Evolutionary conservation across 2,113 vertebrate genomes (phyloP).

Genomic region (Irena cyanogastra): DNA sequence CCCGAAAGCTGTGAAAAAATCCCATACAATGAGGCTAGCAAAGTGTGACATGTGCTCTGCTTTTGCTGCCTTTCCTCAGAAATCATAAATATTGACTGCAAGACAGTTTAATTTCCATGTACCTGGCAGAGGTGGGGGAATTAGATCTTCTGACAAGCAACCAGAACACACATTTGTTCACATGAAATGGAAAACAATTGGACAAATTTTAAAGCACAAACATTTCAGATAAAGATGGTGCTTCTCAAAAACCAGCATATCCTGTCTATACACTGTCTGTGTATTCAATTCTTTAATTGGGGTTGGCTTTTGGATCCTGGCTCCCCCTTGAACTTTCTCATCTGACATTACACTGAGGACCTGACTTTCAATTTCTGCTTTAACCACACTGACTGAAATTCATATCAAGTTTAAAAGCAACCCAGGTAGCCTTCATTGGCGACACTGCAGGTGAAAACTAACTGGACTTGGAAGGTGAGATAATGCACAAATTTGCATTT

Average conservation of each 20-base stretch:
- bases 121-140: neutral
- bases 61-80: constrained; percentile 40
- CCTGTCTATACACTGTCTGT: neutral
- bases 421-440: neutral
- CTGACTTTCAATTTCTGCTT: neutral
- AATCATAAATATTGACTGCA: constrained; percentile 35
- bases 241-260: neutral
- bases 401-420: constrained; percentile 17
- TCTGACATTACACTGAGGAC: neutral
- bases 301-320: neutral
- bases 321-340: neutral
- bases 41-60: constrained; percentile 30
- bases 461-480: neutral
- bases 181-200: constrained; percentile 24
- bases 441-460: neutral
- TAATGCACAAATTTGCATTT: neutral
- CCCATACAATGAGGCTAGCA: constrained; percentile 27
- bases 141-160: constrained; percentile 22
- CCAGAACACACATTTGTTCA: constrained; percentile 33
- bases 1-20: constrained; percentile 20
- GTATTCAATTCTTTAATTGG: neutral
- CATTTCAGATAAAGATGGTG: neutral
- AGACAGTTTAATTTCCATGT: constrained; percentile 17
- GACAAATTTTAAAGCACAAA: constrained; percentile 22
- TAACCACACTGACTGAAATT: neutral